Percentiles rank a stretch among this genome's conserved stretches.
These are phyloP conservation scores for Leptobrachium leishanense DNA, from an alignment of 2,113 vertebrate species.

Conservation along the genomic window DNA sequence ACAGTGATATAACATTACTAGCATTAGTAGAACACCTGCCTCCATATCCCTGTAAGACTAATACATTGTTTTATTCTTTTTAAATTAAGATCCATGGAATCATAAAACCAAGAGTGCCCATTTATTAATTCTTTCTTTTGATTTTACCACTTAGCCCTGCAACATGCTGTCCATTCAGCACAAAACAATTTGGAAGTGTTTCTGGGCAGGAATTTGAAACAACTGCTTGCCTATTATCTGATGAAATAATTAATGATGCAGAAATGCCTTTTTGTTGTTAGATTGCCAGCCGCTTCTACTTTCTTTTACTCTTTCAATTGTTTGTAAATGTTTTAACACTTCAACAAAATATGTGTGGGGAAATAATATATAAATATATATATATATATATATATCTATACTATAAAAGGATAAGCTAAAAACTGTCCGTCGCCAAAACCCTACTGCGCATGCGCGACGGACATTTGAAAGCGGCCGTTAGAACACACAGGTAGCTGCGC, in stretches of 20 bases:
- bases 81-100: background rate
- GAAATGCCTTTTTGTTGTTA: slow-evolving; percentile 21
- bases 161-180: slow-evolving; percentile 27
- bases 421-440: too few species aligned
- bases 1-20: too few species aligned
- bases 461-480: too few species aligned
- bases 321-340: too few species aligned
- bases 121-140: slow-evolving; percentile 25
- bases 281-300: slow-evolving; percentile 2
- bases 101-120: slow-evolving; percentile 2
- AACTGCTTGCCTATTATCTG: slow-evolving; percentile 34
- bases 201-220: slow-evolving; percentile 20
- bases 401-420: too few species aligned
- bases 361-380: too few species aligned
- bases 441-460: too few species aligned
- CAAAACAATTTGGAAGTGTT: slow-evolving; percentile 15
- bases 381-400: too few species aligned
- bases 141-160: slow-evolving; percentile 15
- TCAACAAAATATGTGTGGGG: too few species aligned
- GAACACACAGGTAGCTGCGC: too few species aligned
- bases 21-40: too few species aligned
- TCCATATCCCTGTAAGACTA: background rate
- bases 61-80: background rate
- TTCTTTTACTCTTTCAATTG: background rate
- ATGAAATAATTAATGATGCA: slow-evolving; percentile 8